Base-by-base conservation (phyloP, 1,140 invertebrate genomes). In the Tribolium castaneum region DNA sequence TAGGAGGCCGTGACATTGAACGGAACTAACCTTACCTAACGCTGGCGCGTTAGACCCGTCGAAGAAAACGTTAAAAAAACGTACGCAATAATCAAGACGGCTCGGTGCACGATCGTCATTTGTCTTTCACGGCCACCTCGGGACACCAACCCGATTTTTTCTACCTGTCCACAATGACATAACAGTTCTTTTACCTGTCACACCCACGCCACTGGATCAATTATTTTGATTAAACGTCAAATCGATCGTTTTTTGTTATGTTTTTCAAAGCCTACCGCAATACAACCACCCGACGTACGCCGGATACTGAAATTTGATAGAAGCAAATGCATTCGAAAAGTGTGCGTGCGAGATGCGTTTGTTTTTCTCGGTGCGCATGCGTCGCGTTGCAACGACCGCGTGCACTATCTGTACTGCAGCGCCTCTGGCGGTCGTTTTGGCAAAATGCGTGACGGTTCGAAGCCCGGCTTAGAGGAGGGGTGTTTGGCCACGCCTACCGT, bases 1-100 rank as follows among this genome's bases (percentile, higher is more conserved):
- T 73, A 54, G 71, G 45, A 73, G 71, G 71, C 71, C 71, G 52
- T 73, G 71, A 73, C 71, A 73, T 52, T 73, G 71, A 52, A 52
- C 52, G 49, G 30, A 73, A 73, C 71, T 73, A 73, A 73, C 71
- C 71, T 73, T 52, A 73, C 71, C 49, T 73, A 73, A 73, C 71
- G 49, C 30, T n/a, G 30, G 6, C 25, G 59, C 59, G 59, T 66
- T 66, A 66, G 59, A 66, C 25, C 59, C 59, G 59, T 35, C 59
- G 14, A 66, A 66, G 59, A 66, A 66, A 66, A 62, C 56, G 22
- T 30, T 10, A 62, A 35, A 30, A 66, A 30, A 10, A n/a, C 39
- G 39, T n/a, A 45, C 54, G 14, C 6, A 66, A 62, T 30, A 62
- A 62, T 22, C 22, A 25, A 62, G 56, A 13, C 56, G 19, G 56